These are phyloP conservation scores for Dipodomys stephensi DNA, from an alignment of 2,113 vertebrate genomes.

Conservation along the genomic window DNA sequence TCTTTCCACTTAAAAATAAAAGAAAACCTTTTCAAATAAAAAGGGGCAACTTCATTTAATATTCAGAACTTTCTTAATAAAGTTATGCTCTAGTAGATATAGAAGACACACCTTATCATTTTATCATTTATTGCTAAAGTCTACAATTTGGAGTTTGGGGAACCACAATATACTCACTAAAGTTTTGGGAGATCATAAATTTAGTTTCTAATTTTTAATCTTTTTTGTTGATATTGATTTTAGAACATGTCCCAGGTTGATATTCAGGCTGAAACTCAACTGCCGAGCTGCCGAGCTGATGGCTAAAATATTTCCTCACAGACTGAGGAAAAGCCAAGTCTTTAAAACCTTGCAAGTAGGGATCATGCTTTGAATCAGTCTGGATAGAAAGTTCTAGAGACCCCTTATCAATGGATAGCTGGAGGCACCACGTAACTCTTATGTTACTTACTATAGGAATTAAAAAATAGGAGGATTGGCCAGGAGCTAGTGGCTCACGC, in stretches of 20 bases:
- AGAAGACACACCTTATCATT: not conserved
- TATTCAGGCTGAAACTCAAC: not conserved
- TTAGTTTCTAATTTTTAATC: not conserved
- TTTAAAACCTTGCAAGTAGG: no score
- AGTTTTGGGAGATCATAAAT: not conserved
- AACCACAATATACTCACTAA: not conserved
- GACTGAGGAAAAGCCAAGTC: not conserved
- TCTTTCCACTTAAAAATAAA: constrained; percentile 66
- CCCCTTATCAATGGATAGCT: no score
- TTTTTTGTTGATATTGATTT: not conserved
- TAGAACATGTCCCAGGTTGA: not conserved
- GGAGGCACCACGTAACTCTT: no score
- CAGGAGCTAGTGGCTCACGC: no score
- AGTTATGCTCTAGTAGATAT: not conserved
- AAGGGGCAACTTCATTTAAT: not conserved
- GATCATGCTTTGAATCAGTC: no score
- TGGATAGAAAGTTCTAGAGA: no score
- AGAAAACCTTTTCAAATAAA: constrained; percentile 8
- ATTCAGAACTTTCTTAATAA: constrained; percentile 36
- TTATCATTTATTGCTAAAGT: not conserved
- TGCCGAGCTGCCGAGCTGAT: not conserved
- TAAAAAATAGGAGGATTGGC: no score
- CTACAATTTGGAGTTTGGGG: not conserved
- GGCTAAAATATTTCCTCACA: not conserved
- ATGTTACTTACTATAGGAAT: no score